A percentile compares a stretch with the other conserved stretches of the same genome.
Evolutionary conservation across 2,797 vertebrate species (phyloP).

Genomic region (Simalia tracyae): DNA sequence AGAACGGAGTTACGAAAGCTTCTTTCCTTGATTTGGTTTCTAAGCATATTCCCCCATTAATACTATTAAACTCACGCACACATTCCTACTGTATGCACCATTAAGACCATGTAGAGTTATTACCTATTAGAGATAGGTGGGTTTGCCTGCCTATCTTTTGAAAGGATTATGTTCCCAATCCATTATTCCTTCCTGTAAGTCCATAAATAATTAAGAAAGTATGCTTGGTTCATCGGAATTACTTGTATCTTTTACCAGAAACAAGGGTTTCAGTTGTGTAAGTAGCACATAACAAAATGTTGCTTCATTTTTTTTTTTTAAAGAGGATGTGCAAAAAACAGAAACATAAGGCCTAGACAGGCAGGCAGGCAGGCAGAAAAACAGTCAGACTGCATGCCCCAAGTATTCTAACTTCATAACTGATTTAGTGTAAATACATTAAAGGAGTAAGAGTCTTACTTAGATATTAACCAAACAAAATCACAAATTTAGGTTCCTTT

Average conservation of each 20-base stretch:
- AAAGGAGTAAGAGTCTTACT: conserved; percentile 52
- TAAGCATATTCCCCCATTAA: not conserved
- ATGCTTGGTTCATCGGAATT: conserved; percentile 39
- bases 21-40: conserved; percentile 28
- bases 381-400: not conserved
- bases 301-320: conserved; percentile 39
- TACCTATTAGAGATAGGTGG: conserved; percentile 44
- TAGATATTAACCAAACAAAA: conserved; percentile 63
- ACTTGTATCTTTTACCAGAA: conserved; percentile 47
- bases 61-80: conserved; percentile 10
- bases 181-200: conserved; percentile 48
- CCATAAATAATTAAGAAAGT: conserved; percentile 59
- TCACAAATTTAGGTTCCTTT: conserved; percentile 32
- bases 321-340: conserved; percentile 6
- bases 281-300: conserved; percentile 13
- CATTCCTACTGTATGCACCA: not conserved
- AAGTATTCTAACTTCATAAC: conserved; percentile 57
- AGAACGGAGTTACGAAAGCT: not conserved
- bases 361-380: conserved; percentile 22
- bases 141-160: conserved; percentile 43
- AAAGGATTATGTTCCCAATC: conserved; percentile 42
- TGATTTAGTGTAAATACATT: conserved; percentile 62
- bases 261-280: conserved; percentile 49
- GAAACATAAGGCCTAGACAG: conserved; percentile 53
- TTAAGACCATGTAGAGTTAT: conserved; percentile 38